phyloP scores from a whole-genome alignment of 2,888 invertebrate species.

The Protula sp. region DNA sequence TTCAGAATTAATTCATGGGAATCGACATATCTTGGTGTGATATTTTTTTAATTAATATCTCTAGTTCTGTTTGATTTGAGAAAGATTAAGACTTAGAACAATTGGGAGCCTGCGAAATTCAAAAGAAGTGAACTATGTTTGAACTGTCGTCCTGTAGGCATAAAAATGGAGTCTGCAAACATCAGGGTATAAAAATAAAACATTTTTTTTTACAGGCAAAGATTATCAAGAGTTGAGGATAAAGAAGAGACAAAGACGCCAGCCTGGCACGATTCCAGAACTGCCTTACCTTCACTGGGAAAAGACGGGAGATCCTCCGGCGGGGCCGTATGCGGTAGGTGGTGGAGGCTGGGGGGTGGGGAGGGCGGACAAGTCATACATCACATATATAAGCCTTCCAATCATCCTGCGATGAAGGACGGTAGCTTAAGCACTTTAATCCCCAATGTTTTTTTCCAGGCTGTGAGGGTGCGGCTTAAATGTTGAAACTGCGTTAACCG shows the following conservation, averaged over 20 bases:
- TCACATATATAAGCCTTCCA: not conserved
- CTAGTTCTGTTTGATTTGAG: too few species aligned
- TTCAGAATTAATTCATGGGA: slow-evolving; percentile 49
- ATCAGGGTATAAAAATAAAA: too few species aligned
- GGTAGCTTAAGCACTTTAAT: not conserved
- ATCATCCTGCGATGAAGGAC: not conserved
- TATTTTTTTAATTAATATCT: too few species aligned
- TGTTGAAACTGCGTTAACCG: too few species aligned
- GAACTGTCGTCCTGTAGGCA: too few species aligned
- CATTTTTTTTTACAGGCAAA: slow-evolving; percentile 42
- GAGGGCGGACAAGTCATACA: not conserved
- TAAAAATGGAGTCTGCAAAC: too few species aligned
- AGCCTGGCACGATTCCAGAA: slow-evolving; percentile 47
- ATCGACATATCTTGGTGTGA: slow-evolving; percentile 46
- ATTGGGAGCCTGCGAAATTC: too few species aligned
- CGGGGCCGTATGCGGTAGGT: slow-evolving; percentile 52
- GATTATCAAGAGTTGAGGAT: slow-evolving; percentile 46
- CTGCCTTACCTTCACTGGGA: slow-evolving; percentile 52
- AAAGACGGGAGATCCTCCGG: slow-evolving; percentile 47
- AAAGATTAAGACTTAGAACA: too few species aligned
- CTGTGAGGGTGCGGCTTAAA: too few species aligned
- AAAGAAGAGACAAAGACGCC: slow-evolving; percentile 45
- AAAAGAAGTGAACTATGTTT: too few species aligned
- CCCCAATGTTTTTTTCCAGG: not conserved
- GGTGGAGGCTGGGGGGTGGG: not conserved